Percentiles rank a stretch among this genome's conserved stretches.
phyloP scores from a whole-genome alignment of 2,888 invertebrate species.

The Rhagium mordax region DNA sequence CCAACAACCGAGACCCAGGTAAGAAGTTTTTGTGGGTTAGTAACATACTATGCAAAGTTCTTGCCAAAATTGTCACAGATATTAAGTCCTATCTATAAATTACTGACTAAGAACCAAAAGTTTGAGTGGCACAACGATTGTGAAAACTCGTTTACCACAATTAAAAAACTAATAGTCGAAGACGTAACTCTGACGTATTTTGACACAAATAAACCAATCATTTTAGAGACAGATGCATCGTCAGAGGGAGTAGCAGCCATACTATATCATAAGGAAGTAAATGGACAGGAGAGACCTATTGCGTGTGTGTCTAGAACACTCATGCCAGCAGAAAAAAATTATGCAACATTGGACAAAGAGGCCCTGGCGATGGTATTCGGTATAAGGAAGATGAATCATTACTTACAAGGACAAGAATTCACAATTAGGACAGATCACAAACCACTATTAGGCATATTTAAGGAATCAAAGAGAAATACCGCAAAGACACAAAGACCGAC shows the following conservation, averaged over 20 bases:
- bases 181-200: background rate
- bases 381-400: too few species aligned
- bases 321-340: slow-evolving; percentile 20
- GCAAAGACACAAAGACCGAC: background rate
- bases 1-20: background rate
- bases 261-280: background rate
- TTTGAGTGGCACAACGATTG: too few species aligned
- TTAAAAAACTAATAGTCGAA: background rate
- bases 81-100: too few species aligned
- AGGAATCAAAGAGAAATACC: background rate
- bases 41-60: background rate
- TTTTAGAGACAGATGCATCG: background rate
- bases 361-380: slow-evolving; percentile 7
- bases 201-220: background rate
- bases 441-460: background rate
- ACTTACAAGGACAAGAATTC: too few species aligned
- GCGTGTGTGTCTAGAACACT: slow-evolving; percentile 9
- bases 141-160: too few species aligned
- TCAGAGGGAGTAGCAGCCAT: background rate
- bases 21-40: background rate
- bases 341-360: slow-evolving; percentile 14
- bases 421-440: too few species aligned
- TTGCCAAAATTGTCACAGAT: background rate
- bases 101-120: too few species aligned
- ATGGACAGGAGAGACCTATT: slow-evolving; percentile 1